Evolutionary conservation across 2,888 invertebrate species (phyloP), one percentile per base, ranked within the genome.

Genomic region (Lochmaea capreae): DNA sequence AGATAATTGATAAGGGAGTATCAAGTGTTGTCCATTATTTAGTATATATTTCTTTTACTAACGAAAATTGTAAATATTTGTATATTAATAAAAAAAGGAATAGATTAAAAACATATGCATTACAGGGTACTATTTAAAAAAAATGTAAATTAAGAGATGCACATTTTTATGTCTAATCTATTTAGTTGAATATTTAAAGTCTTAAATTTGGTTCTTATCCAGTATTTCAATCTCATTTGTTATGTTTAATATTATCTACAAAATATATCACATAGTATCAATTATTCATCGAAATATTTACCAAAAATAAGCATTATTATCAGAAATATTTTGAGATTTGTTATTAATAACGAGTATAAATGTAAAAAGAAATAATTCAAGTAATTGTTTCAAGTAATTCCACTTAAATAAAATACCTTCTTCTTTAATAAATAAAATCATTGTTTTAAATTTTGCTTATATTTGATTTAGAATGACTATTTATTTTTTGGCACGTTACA

Each of bases 111-210:
- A 49, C 14, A 5, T 12, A 49, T 49, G n/a, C 49, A 5, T 49
- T 49, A 49, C 54, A 54, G 54, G 54, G 54, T 54, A 54, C 18
- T 16, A 54, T 18, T 54, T 8, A 54, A 54, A 54, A n/a, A 54
- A 54, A 10, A 18, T 54, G 9, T 54, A 54, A 18, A 16, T 18
- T 54, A 18, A 54, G 52, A 16, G 12, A 46, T 46, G 12, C 2
- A n/a, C 8, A n/a, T n/a, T 16, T 14, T 16, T 16, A 54, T 54
- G 54, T 54, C 54, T 54, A 54, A 54, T 54, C 54, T 54, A 54
- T 18, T 54, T 54, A 54, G 54, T 54, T 18, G 3, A 18, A 54
- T 18, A 18, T 16, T 11, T 8, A 52, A 52, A 4, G 14, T 14
- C 46, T 14, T 46, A 14, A 46, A 14, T 46, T 46, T 46, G 14